A percentile compares a stretch with the other conserved stretches of the same genome.
Conservation (phyloP, 2,113 vertebrate genomes). For the Egretta garzetta region DNA sequence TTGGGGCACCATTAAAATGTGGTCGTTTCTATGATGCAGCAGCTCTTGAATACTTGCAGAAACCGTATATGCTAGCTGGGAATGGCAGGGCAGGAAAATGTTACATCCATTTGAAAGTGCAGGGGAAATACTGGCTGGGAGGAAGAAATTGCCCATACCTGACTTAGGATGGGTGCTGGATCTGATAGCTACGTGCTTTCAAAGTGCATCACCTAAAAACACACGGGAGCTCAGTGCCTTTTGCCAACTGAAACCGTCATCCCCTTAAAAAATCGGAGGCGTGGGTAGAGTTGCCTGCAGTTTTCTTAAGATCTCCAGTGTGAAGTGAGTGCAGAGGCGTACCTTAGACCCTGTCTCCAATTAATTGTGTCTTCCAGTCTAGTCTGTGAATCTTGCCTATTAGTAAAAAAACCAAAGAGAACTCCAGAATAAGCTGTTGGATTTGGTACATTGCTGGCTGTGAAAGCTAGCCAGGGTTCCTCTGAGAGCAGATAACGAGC, state of each 20-base stretch:
- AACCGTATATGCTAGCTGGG: neutral
- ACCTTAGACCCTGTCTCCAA: neutral
- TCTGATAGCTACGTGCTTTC: neutral
- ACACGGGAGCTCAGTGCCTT: neutral
- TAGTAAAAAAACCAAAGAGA: neutral
- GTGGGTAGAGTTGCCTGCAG: neutral
- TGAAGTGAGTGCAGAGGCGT: neutral
- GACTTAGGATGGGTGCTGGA: neutral
- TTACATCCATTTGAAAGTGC: neutral
- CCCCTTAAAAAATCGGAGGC: neutral
- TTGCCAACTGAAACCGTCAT: neutral
- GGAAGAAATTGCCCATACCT: neutral
- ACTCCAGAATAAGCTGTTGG: neutral
- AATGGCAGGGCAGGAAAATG: neutral
- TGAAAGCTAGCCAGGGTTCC: constrained; percentile 7
- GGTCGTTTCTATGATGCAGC: neutral
- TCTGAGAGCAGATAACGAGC: constrained; percentile 4
- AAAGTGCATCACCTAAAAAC: neutral
- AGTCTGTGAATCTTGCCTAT: neutral
- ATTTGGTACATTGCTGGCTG: neutral
- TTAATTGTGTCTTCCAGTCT: neutral
- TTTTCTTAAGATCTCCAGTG: neutral
- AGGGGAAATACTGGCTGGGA: neutral
- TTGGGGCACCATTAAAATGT: neutral
- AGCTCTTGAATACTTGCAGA: neutral